These are phyloP conservation scores for Ceuthmochares aereus DNA, from an alignment of 2,113 vertebrate genomes.

Conservation along the genomic window DNA sequence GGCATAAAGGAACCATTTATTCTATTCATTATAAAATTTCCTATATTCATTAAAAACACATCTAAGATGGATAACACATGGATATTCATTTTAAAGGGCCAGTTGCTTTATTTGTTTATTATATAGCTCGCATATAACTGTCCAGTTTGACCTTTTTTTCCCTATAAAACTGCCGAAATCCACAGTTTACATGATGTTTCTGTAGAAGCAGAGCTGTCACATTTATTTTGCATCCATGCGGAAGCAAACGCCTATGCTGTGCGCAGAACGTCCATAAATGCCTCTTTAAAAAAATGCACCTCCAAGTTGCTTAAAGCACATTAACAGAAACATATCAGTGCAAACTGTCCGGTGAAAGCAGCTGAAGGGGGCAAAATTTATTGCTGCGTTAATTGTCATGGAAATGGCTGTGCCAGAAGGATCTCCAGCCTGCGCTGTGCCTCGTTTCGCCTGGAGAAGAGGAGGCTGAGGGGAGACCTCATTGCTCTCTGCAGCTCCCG, in stretches of 20 bases:
- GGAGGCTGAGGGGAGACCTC: too few species aligned
- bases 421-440: not conserved
- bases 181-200: not conserved
- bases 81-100: not conserved
- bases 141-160: not conserved
- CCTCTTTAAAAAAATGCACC: accelerated
- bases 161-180: not conserved
- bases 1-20: not conserved
- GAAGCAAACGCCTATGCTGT: not conserved
- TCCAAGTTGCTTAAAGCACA: accelerated
- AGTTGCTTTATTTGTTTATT: not conserved
- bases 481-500: too few species aligned
- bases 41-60: not conserved
- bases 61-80: not conserved
- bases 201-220: not conserved
- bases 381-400: not conserved
- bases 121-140: not conserved
- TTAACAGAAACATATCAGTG: accelerated
- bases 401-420: not conserved
- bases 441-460: too few species aligned
- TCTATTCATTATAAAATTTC: not conserved
- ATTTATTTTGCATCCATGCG: not conserved
- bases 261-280: not conserved
- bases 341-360: not conserved
- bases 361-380: not conserved